These are phyloP conservation scores for Silurus aristotelis DNA, from an alignment of 2,797 vertebrate species.

Conservation along the genomic window DNA sequence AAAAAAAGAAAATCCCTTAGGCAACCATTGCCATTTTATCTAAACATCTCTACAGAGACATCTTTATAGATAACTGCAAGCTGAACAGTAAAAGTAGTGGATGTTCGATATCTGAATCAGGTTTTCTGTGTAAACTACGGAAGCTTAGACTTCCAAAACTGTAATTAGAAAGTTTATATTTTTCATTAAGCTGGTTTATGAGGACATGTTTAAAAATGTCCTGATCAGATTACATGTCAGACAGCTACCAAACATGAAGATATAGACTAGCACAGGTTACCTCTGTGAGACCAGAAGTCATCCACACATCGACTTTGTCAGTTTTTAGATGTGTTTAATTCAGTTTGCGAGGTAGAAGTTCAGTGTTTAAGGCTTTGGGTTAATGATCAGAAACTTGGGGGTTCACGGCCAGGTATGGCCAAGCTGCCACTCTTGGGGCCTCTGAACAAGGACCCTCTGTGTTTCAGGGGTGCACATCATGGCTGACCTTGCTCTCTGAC, in stretches of 20 bases:
- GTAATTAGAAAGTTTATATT: not conserved
- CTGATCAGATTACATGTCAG: not conserved
- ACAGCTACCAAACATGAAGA: not conserved
- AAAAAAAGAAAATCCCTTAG: too few species aligned
- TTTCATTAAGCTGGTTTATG: not conserved
- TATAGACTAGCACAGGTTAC: not conserved
- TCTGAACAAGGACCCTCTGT: too few species aligned
- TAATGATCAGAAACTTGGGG: too few species aligned
- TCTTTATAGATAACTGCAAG: not conserved
- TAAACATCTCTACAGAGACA: slow-evolving; percentile 1
- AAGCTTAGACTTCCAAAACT: not conserved
- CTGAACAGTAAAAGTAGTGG: not conserved
- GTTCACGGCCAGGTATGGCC: too few species aligned
- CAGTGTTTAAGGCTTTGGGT: too few species aligned
- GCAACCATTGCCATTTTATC: slow-evolving; percentile 1
- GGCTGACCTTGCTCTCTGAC: too few species aligned
- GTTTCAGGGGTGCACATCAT: too few species aligned
- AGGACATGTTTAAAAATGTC: not conserved
- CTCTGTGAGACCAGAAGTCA: too few species aligned
- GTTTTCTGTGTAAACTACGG: not conserved
- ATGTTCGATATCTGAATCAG: not conserved
- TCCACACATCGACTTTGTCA: not conserved
- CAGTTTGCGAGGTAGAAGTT: too few species aligned
- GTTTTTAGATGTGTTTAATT: not conserved
- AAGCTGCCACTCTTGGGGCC: too few species aligned